A percentile compares a stretch with the other conserved stretches of the same genome.
Evolutionary conservation across 2,888 invertebrate species (phyloP).

Genomic region (Luperina nickerlii): DNA sequence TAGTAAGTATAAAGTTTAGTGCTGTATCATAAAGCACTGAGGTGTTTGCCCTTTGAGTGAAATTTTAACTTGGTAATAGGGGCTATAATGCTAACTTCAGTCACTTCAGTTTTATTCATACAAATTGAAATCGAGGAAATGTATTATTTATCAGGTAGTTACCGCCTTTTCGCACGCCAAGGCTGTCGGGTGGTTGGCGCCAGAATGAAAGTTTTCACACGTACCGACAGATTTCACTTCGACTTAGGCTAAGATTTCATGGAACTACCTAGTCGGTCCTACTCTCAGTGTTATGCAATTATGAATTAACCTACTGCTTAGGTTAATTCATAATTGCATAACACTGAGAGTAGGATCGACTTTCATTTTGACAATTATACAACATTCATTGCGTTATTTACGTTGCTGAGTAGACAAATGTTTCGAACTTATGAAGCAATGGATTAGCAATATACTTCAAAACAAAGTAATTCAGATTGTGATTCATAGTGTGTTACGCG

Average conservation of each 20-base stretch:
- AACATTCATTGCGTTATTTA: background rate
- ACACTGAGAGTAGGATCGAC: background rate
- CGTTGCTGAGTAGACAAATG: no score
- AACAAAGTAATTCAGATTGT: background rate
- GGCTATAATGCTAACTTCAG: constrained; percentile 12
- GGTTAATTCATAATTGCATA: background rate
- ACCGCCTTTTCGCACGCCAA: constrained; percentile 34
- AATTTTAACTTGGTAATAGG: constrained; percentile 37
- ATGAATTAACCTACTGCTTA: no score
- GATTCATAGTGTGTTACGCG: background rate
- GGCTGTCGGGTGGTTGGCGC: constrained; percentile 13
- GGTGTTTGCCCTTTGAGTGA: constrained; percentile 45
- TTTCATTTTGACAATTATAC: background rate
- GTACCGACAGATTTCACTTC: background rate
- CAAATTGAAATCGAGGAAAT: constrained; percentile 28
- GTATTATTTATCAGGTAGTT: constrained; percentile 37
- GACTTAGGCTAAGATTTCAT: background rate
- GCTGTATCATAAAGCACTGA: constrained; percentile 42
- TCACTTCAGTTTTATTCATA: constrained; percentile 29
- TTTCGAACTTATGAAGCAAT: no score
- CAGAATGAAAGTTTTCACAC: constrained; percentile 15
- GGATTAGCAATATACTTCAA: no score
- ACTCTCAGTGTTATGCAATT: no score
- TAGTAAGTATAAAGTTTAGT: constrained; percentile 37
- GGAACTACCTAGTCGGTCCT: background rate